Percentiles rank a stretch among this genome's conserved stretches.
Conservation (phyloP, 2,797 vertebrate species). For the Gouania willdenowi region DNA sequence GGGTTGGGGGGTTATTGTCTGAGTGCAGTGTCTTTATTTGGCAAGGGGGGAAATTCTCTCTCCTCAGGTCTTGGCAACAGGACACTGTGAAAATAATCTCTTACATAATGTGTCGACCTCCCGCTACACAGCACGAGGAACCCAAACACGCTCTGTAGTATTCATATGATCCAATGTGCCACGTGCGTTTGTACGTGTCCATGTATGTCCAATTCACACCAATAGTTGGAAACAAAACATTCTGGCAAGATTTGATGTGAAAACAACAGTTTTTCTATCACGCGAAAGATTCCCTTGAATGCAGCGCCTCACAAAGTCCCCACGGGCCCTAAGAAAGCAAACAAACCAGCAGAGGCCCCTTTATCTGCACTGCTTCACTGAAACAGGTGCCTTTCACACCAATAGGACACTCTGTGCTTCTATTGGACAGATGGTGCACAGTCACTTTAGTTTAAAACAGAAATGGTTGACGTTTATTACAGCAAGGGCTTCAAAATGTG, state of each 20-base stretch:
- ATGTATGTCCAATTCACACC: constrained; percentile 9
- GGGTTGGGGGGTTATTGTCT: constrained; percentile 46
- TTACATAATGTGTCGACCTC: constrained; percentile 58
- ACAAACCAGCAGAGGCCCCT: constrained; percentile 45
- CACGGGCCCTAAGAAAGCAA: constrained; percentile 48
- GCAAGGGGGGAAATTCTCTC: constrained; percentile 45
- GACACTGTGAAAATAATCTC: constrained; percentile 58
- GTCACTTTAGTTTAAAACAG: no score
- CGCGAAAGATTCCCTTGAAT: constrained; percentile 22
- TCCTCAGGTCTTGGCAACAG: constrained; percentile 60
- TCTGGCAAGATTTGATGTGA: constrained; percentile 42
- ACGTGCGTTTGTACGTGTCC: constrained; percentile 27
- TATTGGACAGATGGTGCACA: no score
- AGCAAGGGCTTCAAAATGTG: no score
- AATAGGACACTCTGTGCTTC: not conserved
- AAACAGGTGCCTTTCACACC: constrained; percentile 48
- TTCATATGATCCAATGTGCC: constrained; percentile 15
- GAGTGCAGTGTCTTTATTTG: constrained; percentile 58
- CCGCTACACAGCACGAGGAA: constrained; percentile 33
- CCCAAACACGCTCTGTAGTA: constrained; percentile 63
- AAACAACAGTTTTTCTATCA: constrained; percentile 48
- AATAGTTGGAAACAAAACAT: constrained; percentile 34
- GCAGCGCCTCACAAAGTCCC: constrained; percentile 26
- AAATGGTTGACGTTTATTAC: no score
- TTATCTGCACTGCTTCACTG: constrained; percentile 40